Base-by-base conservation (phyloP, 2,888 invertebrate species). In the Pollenia amentaria region DNA sequence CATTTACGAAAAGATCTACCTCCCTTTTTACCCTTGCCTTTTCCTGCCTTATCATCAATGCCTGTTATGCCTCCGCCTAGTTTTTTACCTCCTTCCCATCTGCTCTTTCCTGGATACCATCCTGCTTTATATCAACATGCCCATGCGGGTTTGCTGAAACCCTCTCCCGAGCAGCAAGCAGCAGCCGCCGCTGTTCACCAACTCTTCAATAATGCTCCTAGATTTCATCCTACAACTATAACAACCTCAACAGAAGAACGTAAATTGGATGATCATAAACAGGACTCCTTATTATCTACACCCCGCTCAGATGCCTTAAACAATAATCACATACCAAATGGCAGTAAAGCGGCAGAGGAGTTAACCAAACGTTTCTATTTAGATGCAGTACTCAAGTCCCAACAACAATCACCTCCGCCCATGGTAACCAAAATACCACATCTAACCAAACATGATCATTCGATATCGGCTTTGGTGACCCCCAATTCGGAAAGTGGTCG, bases 341-440 rank as follows among this genome's bases (percentile, higher is more conserved):
- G 92, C 84, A 95, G 95, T 88, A 95, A 95, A 88, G 95, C 95
- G 84, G 95, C 95, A 78, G 96, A 96, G 88, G 95, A 95, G 18
- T 94, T 95, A 85, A 95, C 95, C 14, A 97, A 97, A 90, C 94
- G 96, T 81, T 96, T 96, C 92, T 96, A 96, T 91, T 93, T 97
- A 85, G 97, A 97, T 89, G 96, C 96, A 14, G 95, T 97, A 62
- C 92, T 97, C 69, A 96, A 97, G 90, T 96, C 96, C 42, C 96
- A 91, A 89, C 87, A 91, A 88, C 81, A 90, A 88, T 55, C 81
- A n/a, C 81, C 81, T 1, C 78, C 87, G 1, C 91, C 92, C 4
- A 57, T 89, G 77, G 89, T 89, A 16, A 92, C 92, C 0, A 91
- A 90, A 79, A 80, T 90, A 84, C 91, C 90, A 11, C 89, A 89